phyloP scores from a whole-genome alignment of 2,113 vertebrate genomes.

The Calonectris borealis region DNA sequence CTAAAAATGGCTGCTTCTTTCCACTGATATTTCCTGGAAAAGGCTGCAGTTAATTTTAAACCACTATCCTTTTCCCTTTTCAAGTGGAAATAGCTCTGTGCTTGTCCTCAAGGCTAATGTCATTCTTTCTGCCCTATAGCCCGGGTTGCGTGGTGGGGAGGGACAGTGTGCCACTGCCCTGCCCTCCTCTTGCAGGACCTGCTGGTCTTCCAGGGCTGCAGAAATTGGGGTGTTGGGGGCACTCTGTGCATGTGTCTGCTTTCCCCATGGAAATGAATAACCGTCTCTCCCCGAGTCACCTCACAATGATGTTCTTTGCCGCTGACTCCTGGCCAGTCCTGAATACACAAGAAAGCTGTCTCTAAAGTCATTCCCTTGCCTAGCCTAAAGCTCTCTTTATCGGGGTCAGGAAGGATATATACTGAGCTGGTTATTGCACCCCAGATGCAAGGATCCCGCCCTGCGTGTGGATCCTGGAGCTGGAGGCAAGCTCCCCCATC shows the following conservation, averaged over 20 bases:
- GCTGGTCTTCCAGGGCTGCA: neutral
- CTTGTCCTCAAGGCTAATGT: conserved; percentile 41
- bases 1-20: conserved; percentile 71
- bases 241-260: neutral
- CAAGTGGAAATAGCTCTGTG: conserved; percentile 53
- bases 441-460: neutral
- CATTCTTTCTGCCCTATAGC: neutral
- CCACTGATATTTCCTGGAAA: conserved; percentile 71
- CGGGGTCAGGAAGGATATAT: neutral
- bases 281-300: accelerated
- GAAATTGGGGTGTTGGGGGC: neutral
- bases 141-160: accelerated
- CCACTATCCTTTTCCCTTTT: conserved; percentile 67
- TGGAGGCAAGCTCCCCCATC: neutral
- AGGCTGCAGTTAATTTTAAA: conserved; percentile 67
- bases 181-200: neutral
- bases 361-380: neutral
- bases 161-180: neutral
- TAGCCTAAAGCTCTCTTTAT: neutral
- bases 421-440: neutral
- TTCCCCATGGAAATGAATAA: neutral
- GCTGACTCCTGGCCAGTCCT: neutral
- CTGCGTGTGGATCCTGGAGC: neutral
- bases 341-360: neutral
- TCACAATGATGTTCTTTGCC: neutral